Base-by-base conservation (phyloP, 64 coral and sea anemone species). In the Pachyseris speciosa region DNA sequence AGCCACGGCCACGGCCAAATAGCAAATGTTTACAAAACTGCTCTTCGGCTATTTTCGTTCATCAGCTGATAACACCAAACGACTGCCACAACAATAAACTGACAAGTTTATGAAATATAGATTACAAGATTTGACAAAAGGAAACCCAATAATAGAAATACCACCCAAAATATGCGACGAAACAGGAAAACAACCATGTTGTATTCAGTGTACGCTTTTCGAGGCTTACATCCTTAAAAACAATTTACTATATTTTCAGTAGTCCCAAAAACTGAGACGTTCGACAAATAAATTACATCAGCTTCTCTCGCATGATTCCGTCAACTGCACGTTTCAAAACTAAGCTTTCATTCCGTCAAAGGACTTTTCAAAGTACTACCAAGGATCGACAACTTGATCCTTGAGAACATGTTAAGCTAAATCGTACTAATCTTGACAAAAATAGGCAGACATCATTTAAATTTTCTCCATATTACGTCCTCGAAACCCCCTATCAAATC, bases 21-120 rank as follows among this genome's bases (percentile, higher is more conserved):
- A 74, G 45, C 5, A 57, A 15, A 45, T 47, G 38, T 74, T 74
- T 37, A 79, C 49, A 79, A 79, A 20, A 44, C 38, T 22, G 33
- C 7, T 22, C 24, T 13, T 2, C 36, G 4, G 1, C 9, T 36
- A 32, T 36, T 13, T 36, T 37, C 7, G 11, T 16, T 15, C 4
- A 43, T 22, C 42, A 74, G 8, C 29, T 17, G 27, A 58, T 79
- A 58, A 51, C 47, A 37, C 27, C 32, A 57, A 79, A 58, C 36
- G 29, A 17, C 47, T 25, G 10, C 19, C 52, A 9, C 37, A 40
- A 37, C 16, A 79, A 79, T 34, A 67, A 27, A 58, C 48, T 37
- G 75, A 31, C 47, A 79, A 79, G 50, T 25, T 79, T 79, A 79
- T 57, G 11, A 79, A 78, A 57, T 78, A 75, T 33, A 57, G 48